Evolutionary conservation across 2,888 invertebrate species (phyloP), one percentile per base, ranked within the genome.

Genomic region (Drosophila helvetica): DNA sequence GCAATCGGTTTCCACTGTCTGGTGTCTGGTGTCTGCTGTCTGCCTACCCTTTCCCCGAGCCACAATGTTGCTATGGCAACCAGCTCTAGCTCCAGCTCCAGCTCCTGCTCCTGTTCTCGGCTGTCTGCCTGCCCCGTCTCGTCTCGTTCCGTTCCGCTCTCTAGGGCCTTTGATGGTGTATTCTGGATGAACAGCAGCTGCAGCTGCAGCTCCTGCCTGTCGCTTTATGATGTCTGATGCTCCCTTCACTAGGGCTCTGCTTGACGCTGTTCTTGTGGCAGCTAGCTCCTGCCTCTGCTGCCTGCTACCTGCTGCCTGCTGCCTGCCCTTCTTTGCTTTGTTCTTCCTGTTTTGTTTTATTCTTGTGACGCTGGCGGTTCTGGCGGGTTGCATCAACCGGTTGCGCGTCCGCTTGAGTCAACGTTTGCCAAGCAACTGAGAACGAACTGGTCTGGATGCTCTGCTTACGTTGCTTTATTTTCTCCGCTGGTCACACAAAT

Each of bases 361-460:
- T 52, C 6, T n/a, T 25, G 30, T 66, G 19, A 22, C 48, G 17
- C 25, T 43, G 53, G 15, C 12, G 38, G 25, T 33, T 53, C 47
- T 43, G 53, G 6, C 30, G 45, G 8, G 25, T 25, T 9, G 48
- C 22, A 47, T n/a, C 15, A 58, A 52, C 25, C 30, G 12, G 9
- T 33, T 57, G 42, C 56, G 79, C 80, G 86, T 68, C 82, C 79
- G 88, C 15, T 59, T 54, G 54, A 42, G 61, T 74, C 85, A 80
- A 72, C 79, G 85, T 62, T 77, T 74, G 61, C 53, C 45, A 52
- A 69, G 57, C 78, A 54, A 83, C 86, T 86, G 72, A 83, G 62
- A 38, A 38, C 7, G 2, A 38, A 38, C 51, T 50, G 19, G 45
- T 43, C 38, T 60, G 56, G 51, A 48, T 38, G 43, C 59, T 47